Evolutionary conservation across 2,888 invertebrate genomes (phyloP).

Genomic region (Noctuana brunneofusca): DNA sequence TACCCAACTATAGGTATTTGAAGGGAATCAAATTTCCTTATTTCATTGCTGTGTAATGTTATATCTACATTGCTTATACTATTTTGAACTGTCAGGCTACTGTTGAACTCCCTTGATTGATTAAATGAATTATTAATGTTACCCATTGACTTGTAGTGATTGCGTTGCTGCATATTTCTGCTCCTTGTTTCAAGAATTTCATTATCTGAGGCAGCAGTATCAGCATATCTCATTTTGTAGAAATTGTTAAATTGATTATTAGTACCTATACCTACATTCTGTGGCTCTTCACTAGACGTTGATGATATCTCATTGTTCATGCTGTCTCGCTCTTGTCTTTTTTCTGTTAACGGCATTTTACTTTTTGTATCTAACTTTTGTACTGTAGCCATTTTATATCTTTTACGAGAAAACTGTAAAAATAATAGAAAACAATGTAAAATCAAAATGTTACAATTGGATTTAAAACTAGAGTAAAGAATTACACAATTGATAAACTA

Average conservation of each 20-base stretch:
- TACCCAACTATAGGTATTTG: slow-evolving; percentile 92
- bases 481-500: too few relatives aligned
- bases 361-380: slow-evolving; percentile 51
- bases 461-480: too few relatives aligned
- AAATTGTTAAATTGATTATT: slow-evolving; percentile 54
- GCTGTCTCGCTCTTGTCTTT: slow-evolving; percentile 44
- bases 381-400: slow-evolving; percentile 57
- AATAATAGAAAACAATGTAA: slow-evolving; percentile 7
- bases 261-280: slow-evolving; percentile 35
- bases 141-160: slow-evolving; percentile 67
- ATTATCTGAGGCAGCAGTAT: slow-evolving; percentile 60
- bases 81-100: slow-evolving; percentile 55
- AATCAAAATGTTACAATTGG: too few relatives aligned
- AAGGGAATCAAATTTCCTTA: slow-evolving; percentile 66
- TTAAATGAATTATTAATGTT: slow-evolving; percentile 59
- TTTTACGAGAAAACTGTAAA: slow-evolving; percentile 1
- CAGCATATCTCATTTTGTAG: slow-evolving; percentile 58
- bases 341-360: slow-evolving; percentile 40
- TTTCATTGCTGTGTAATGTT: slow-evolving; percentile 57
- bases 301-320: slow-evolving; percentile 71
- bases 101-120: slow-evolving; percentile 43
- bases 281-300: slow-evolving; percentile 62
- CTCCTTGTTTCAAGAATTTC: slow-evolving; percentile 51
- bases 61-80: slow-evolving; percentile 70
- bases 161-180: slow-evolving; percentile 45